Evolutionary conservation across 1,140 invertebrate species (phyloP), one percentile per base, ranked within the genome.

Genomic region (Drosophila nigrodunni): DNA sequence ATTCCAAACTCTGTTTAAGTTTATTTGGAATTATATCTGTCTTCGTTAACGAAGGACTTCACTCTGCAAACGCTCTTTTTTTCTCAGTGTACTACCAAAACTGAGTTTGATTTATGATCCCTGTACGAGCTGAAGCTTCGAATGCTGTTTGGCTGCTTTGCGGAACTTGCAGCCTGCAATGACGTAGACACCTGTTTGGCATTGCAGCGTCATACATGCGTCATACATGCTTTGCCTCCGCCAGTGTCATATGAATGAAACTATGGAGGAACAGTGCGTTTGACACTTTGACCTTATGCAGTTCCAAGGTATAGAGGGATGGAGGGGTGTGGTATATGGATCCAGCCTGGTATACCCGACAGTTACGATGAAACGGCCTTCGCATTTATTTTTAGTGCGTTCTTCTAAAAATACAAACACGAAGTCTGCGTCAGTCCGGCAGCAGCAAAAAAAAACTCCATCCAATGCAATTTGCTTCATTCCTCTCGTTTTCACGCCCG

Each of bases 331-430:
- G 54, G n/a, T 15, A 35, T 6, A 13, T 35, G 9, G 13, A 11
- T 55, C 10, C 50, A 55, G 54, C 39, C 54, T 41, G 50, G 43
- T 43, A 47, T 50, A 46, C 52, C 61, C 49, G 57, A 30, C 47
- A 43, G 43, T 47, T 37, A 43, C 55, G 39, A 21, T 30, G 35
- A n/a, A n/a, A n/a, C 65, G 90, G 83, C 89, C 89, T 91, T 91
- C 85, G 82, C 74, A 78, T 86, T 79, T 91, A 90, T 91, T 89
- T 91, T 90, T 87, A 90, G 85, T 75, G 74, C 74, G 72, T 58
- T 83, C 25, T 77, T 58, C 79, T 89, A 82, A 87, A 91, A 30
- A 30, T 30, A 30, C 75, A 91, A 91, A 90, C 76, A 76, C 89
- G 82, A 85, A 90, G 89, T 91, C 89, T 87, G 61, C 49, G 34